A percentile compares a stretch with the other conserved stretches of the same genome.
These are phyloP conservation scores for Mus minutoides DNA, from an alignment of 2,797 vertebrate species.

Conservation along the genomic window DNA sequence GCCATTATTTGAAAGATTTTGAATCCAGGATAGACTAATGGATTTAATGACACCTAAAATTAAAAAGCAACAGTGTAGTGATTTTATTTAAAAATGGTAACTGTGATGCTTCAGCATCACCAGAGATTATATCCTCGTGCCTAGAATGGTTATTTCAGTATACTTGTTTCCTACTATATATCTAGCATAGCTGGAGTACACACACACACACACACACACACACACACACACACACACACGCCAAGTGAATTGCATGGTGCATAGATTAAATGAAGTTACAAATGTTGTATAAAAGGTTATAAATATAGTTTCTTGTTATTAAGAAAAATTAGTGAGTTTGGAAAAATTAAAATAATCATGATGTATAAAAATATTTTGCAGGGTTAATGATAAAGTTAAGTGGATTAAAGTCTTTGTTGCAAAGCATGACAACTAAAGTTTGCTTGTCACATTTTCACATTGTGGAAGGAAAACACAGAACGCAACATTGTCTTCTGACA, in stretches of 20 bases:
- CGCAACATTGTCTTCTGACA: not conserved
- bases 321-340: not conserved
- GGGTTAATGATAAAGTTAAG: too few species aligned
- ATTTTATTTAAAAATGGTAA: not conserved
- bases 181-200: not conserved
- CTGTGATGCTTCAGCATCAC: not conserved
- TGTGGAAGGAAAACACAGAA: not conserved
- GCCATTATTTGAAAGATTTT: not conserved
- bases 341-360: not conserved
- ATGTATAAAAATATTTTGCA: not conserved
- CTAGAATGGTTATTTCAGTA: not conserved
- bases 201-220: not conserved
- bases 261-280: not conserved
- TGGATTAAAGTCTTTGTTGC: not conserved
- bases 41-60: not conserved
- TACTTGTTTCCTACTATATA: not conserved
- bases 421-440: not conserved
- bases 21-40: not conserved
- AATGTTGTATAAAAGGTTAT: not conserved
- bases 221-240: not conserved
- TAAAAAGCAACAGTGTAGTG: not conserved
- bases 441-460: not conserved
- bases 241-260: rapidly evolving
- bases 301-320: not conserved
- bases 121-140: not conserved